A percentile compares a stretch with the other conserved stretches of the same genome.
phyloP scores from a whole-genome alignment of 2,113 vertebrate species.

The Pycnonotus jocosus region DNA sequence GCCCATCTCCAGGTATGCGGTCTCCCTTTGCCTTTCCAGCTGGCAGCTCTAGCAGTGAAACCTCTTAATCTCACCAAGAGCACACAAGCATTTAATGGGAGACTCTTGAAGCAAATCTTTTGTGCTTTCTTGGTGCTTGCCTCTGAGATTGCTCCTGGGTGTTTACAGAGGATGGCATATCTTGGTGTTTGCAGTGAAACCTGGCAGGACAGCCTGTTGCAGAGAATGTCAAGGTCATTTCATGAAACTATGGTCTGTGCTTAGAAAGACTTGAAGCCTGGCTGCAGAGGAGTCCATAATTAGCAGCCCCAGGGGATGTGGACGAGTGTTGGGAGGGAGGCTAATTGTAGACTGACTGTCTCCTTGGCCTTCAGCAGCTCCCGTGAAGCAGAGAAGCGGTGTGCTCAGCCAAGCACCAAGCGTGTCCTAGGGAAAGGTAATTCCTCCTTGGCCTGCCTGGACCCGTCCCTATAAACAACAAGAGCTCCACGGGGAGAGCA shows the following conservation, averaged over 20 bases:
- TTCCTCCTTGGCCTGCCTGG: constrained; percentile 52
- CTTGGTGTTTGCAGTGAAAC: background rate
- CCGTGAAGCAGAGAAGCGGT: constrained; percentile 20
- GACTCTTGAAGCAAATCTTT: background rate
- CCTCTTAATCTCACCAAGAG: background rate
- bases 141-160: background rate
- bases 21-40: background rate
- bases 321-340: background rate
- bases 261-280: constrained; percentile 4
- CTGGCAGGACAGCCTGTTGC: background rate
- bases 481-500: background rate
- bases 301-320: constrained; percentile 6
- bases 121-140: background rate
- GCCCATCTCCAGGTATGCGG: background rate
- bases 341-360: constrained; percentile 61
- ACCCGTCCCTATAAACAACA: constrained; percentile 52
- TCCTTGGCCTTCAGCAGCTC: constrained; percentile 60
- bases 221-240: constrained; percentile 27
- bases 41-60: background rate
- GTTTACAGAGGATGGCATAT: background rate
- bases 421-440: constrained; percentile 66
- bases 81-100: background rate
- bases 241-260: background rate
- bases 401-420: constrained; percentile 48
- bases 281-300: background rate